These are phyloP conservation scores for Neoarius graeffei DNA, from an alignment of 2,113 vertebrate species.

Conservation along the genomic window DNA sequence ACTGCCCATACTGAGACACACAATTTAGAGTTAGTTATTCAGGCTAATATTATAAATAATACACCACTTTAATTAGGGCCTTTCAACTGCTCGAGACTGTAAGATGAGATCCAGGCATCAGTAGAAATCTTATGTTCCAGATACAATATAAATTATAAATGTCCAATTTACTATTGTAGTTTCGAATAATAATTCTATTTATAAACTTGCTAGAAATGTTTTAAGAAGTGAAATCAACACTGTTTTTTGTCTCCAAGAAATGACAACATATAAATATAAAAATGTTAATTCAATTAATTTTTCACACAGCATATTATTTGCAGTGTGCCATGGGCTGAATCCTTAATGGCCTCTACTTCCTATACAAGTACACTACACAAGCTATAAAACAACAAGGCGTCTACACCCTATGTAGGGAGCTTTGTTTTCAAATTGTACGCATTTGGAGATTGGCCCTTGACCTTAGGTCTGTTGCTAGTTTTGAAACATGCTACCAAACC, in stretches of 20 bases:
- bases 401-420: background rate
- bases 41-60: background rate
- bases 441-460: conserved; percentile 16
- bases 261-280: no score
- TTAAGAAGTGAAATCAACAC: background rate
- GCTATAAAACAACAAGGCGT: background rate
- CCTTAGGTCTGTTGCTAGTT: background rate
- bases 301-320: background rate
- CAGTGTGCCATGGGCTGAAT: background rate
- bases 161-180: background rate
- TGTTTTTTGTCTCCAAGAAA: background rate
- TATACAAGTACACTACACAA: background rate
- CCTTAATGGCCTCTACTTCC: background rate
- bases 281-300: background rate
- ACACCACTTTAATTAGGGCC: background rate
- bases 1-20: conserved; percentile 77
- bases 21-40: background rate
- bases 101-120: background rate
- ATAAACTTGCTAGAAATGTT: background rate
- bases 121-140: background rate
- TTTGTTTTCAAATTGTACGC: background rate
- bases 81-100: background rate
- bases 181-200: background rate
- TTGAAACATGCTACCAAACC: background rate
- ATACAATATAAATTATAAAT: background rate